These are phyloP conservation scores for Phalera bucephala DNA, from an alignment of 2,888 invertebrate genomes.

Conservation along the genomic window DNA sequence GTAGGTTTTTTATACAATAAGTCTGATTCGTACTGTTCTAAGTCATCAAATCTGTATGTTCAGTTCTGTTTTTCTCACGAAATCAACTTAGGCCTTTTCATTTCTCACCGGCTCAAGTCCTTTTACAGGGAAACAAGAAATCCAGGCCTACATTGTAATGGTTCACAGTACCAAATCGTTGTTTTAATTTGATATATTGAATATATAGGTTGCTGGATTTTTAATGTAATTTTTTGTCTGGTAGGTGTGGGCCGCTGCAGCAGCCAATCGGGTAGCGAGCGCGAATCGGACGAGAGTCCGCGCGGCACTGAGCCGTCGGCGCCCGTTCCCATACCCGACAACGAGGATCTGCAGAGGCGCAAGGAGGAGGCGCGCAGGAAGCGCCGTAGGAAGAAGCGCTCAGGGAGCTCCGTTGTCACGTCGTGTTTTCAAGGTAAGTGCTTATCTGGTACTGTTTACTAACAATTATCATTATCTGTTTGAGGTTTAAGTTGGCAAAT, in stretches of 20 bases:
- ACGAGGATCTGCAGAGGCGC: conserved; percentile 87
- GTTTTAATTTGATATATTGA: no score
- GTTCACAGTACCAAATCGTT: no score
- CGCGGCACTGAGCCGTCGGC: conserved; percentile 76
- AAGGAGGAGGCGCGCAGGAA: conserved; percentile 95
- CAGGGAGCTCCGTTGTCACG: conserved; percentile 93
- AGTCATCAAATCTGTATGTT: no score
- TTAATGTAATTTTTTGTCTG: no score
- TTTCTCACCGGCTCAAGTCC: no score
- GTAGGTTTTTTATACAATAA: no score
- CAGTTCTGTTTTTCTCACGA: no score
- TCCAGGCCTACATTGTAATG: no score
- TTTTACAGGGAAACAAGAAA: no score
- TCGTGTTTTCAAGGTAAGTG: conserved; percentile 93
- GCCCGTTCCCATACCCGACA: conserved; percentile 83
- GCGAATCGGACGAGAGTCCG: conserved; percentile 69
- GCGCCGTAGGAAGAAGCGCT: conserved; percentile 94
- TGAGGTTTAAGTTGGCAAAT: background rate
- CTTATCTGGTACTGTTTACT: background rate
- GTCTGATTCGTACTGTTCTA: no score
- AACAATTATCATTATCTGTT: background rate
- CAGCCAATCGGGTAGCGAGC: conserved; percentile 82
- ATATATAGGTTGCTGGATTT: no score
- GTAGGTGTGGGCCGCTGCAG: conserved; percentile 79
- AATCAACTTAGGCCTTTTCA: no score